Evolutionary conservation across 2,797 vertebrate species (phyloP), one percentile per base, ranked within the genome.

Genomic region (Hapalemur alaotrensis): DNA sequence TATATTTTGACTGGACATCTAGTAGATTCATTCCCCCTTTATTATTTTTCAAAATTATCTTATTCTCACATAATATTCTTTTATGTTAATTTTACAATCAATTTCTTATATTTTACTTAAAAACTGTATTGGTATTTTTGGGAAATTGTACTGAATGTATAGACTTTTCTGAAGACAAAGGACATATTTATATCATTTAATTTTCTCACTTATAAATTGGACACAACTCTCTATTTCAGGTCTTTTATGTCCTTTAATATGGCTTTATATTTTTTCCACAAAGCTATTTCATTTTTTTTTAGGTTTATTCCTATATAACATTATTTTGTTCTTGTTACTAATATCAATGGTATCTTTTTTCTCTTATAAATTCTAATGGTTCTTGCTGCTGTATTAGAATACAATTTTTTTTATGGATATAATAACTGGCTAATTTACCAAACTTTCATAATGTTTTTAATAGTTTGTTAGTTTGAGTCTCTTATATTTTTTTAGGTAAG

Each of bases 41-140:
- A 18, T 89, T 81, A n/a, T 80, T 88, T 94, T 85, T 76, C 43
- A 79, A 69, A 88, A 82, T 86, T 57, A 22, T 38, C 35, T 85
- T 88, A 79, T 43, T 89, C 23, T 93, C 79, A 38, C 11, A 80
- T 50, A 88, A 73, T 83, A 25, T 59, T 72, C n/a, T 89, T 83
- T 23, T 52, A 50, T 88, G 75, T 90, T 50, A 93, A 81, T 43
- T 84, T 87, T 78, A 69, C 7, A 67, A 70, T 75, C 17, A 30
- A 1, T 92, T 85, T 89, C 46, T 92, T 93, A 87, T 81, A 75
- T 76, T 70, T 73, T 52, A 67, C 90, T 95, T 82, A 20, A 84
- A 96, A 94, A 54, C 13, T 72, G 1, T 83, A 1, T 72, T 61
- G 13, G 8, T 72, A 22, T 82, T 95, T 89, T 50, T 17, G 48